Evolutionary conservation across 2,797 vertebrate species (phyloP), one percentile per base, ranked within the genome.

Genomic region (Notoglanidium macrostoma): DNA sequence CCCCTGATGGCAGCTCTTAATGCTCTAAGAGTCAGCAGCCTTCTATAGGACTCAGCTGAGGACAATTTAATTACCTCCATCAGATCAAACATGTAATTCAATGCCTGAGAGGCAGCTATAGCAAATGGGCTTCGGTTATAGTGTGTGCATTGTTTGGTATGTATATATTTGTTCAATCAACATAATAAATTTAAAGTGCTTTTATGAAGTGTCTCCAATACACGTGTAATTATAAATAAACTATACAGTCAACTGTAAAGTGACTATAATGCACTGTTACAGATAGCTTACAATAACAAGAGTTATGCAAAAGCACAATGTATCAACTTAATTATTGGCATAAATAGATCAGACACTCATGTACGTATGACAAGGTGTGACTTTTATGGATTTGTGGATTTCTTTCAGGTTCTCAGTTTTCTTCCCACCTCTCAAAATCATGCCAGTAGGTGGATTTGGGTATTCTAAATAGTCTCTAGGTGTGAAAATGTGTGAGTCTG

Each of bases 31-130:
- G 80, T 77, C 79, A 80, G 61, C 63, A 32, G 76, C 76, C 44
- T 76, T 73, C 85, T 84, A 54, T 83, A 76, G 65, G 46, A 17
- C n/a, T 81, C 59, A 15, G 76, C 44, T 84, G 11, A 90, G 83
- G 54, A 72, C 85, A 89, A 88, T 89, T 90, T 82, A 85, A 85
- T 90, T 88, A 90, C 72, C 19, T 68, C 78, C 5, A 12, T 89
- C 65, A 83, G 80, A 88, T 89, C 84, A 86, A 85, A 74, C 74
- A 46, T 84, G 86, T 87, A 85, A 90, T 89, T 85, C 82, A 79
- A 83, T 85, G 70, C 63, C 63, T 76, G 44, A 78, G n/a, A 85
- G n/a, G 40, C 29, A 11, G 51, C 82, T 70, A 7, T 35, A 72
- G 67, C 76, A 77, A 90, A 87, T 54, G 74, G 74, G 51, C 76